Base-by-base conservation (phyloP, 2,113 vertebrate genomes). In the Austrofundulus limnaeus region DNA sequence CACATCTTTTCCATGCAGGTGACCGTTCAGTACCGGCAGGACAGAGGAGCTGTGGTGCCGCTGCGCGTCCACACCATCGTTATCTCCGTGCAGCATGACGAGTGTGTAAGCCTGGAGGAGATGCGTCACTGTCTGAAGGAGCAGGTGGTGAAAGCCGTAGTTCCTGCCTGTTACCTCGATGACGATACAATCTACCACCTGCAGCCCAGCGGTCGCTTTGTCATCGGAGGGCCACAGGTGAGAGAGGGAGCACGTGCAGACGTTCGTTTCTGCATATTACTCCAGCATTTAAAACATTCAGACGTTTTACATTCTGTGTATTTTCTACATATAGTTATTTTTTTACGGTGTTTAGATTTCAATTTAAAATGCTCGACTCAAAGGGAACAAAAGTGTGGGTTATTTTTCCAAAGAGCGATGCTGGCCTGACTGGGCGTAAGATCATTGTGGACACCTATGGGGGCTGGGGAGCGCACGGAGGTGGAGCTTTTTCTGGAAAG, bases 401-500 rank as follows among this genome's bases (percentile, higher is more conserved):
- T 37, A 46, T 17, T 8, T 25, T 38, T 63, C 75, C 83, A 11
- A 73, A 97, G 96, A 94, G 96, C 0, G 96, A 98, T 3, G 96
- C 96, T 1, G 96, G 96, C 47, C 86, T 98, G 80, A 98, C 96
- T 0, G 96, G 96, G 3, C 93, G 96, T 8, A 98, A 98, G 87
- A 96, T 98, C 87, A 97, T 98, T 16, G 96, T 98, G 23, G 96
- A 98, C 79, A 98, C 96, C 0, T 98, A 98, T 0, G 96, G 96
- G 0, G 96, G 96, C 9, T 98, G 96, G 96, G 96, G 96, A 1
- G 96, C 96, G 10, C 96, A 98, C 1, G 96, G 96, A 0, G 96
- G 96, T 0, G 96, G 96, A 2, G 96, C 96, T 14, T 98, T 98
- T 81, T 98, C 96, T 13, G 96, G 96, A 17, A 98, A 98, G 82